Evolutionary conservation across 2,888 invertebrate species (phyloP), one percentile per base, ranked within the genome.

Genomic region (Drosophila lutescens): DNA sequence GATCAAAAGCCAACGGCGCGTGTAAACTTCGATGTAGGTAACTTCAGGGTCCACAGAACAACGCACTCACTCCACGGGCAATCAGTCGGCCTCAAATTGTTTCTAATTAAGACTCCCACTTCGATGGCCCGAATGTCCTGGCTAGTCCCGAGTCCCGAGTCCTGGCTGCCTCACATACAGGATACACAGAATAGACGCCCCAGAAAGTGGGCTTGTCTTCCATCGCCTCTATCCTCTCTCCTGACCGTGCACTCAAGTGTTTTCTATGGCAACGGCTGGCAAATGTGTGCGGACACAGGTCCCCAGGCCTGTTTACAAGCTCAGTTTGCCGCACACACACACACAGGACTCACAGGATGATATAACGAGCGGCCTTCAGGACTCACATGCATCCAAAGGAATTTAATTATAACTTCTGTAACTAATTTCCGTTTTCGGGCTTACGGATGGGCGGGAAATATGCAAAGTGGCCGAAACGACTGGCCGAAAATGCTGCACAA

Each of bases 361-460:
- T 20, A 38, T n/a, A n/a, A 46, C 10, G 54, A 46, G 12, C 12
- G 46, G 17, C 5, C 10, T 13, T 3, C 10, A 12, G 46, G 46
- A 15, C 53, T 59, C 61, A 43, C 55, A 71, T 75, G 71, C 76
- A 73, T 58, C 75, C 74, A 69, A 79, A 77, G 88, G 85, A 85
- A 85, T 87, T 85, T 85, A 85, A 85, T 85, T 85, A 85, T 87
- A 86, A 85, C 80, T 85, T 85, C 81, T 85, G 83, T 74, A 88
- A 88, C 85, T 85, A 88, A 88, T 88, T 85, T 88, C 83, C 85
- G 86, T 80, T 83, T 79, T 80, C 17, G 66, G 70, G 49, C 30
- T 69, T 71, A 72, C 78, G 83, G 78, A 78, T 74, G 77, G 70
- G 26, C 66, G 73, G 59, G 43, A 67, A 74, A 63, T 73, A 74